phyloP scores from a whole-genome alignment of 2,888 invertebrate species.

The Ferrisia virgata region DNA sequence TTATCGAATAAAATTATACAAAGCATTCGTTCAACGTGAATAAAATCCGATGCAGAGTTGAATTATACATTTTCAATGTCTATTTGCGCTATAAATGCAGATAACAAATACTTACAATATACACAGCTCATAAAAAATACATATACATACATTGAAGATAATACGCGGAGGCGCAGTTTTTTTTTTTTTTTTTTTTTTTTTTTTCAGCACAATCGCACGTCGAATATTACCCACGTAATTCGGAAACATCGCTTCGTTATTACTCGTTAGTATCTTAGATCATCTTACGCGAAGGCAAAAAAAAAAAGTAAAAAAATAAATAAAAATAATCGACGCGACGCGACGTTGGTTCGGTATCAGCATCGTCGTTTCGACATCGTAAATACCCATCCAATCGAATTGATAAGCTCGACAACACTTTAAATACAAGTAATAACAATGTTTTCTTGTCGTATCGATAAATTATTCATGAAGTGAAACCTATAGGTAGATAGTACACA shows the following conservation, averaged over 20 bases:
- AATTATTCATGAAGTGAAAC: slow-evolving; percentile 22
- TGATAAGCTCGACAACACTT: slow-evolving; percentile 14
- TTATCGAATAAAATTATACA: too few species aligned
- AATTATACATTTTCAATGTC: too few species aligned
- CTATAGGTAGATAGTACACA: not conserved
- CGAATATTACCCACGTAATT: not conserved
- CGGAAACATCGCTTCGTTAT: not conserved
- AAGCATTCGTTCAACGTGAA: too few species aligned
- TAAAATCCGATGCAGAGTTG: too few species aligned
- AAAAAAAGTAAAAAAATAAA: not conserved
- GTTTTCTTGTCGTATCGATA: slow-evolving; percentile 21
- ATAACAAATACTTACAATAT: too few species aligned
- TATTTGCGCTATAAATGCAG: too few species aligned
- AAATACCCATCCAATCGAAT: slow-evolving; percentile 21
- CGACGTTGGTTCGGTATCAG: not conserved
- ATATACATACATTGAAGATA: too few species aligned
- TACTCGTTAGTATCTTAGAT: too few species aligned
- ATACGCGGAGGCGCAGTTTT: too few species aligned
- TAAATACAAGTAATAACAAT: slow-evolving; percentile 29
- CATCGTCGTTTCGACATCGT: not conserved
- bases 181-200: too few species aligned
- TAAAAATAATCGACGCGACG: not conserved
- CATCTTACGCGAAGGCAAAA: not conserved
- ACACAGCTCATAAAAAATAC: too few species aligned
- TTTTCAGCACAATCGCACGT: not conserved